A percentile compares a stretch with the other conserved stretches of the same genome.
These are phyloP conservation scores for Ciconia boyciana DNA, from an alignment of 2,113 vertebrate species.

Conservation along the genomic window DNA sequence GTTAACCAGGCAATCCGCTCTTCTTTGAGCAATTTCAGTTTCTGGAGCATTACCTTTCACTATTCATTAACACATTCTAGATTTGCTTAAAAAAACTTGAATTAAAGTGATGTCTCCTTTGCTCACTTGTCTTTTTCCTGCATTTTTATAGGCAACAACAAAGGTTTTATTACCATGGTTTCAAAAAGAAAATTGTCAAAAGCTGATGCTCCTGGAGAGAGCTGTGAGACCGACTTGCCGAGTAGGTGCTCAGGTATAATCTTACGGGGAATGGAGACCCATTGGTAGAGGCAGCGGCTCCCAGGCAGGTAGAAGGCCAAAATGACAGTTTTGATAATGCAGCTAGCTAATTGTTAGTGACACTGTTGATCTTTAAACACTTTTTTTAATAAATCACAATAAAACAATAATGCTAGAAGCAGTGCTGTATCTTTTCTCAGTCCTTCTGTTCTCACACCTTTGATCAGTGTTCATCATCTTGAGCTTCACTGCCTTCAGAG, in stretches of 20 bases:
- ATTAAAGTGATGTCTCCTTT: background rate
- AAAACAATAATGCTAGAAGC: background rate
- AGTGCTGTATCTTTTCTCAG: background rate
- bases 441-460: background rate
- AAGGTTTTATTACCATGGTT: slow-evolving; percentile 55
- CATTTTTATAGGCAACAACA: background rate
- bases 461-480: background rate
- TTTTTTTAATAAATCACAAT: background rate
- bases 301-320: background rate
- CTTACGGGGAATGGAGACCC: background rate
- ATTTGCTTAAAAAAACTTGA: background rate
- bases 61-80: background rate
- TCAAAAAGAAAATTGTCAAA: slow-evolving; percentile 63
- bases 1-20: background rate
- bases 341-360: background rate
- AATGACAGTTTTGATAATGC: background rate
- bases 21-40: background rate
- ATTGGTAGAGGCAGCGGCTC: background rate
- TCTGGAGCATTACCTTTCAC: background rate
- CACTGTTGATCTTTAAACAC: background rate
- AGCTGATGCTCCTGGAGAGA: slow-evolving; percentile 13
- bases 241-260: slow-evolving; percentile 37
- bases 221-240: background rate
- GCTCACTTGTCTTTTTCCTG: background rate
- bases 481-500: background rate